Base-by-base conservation (phyloP, 1,140 invertebrate species). In the Bombus polaris region DNA sequence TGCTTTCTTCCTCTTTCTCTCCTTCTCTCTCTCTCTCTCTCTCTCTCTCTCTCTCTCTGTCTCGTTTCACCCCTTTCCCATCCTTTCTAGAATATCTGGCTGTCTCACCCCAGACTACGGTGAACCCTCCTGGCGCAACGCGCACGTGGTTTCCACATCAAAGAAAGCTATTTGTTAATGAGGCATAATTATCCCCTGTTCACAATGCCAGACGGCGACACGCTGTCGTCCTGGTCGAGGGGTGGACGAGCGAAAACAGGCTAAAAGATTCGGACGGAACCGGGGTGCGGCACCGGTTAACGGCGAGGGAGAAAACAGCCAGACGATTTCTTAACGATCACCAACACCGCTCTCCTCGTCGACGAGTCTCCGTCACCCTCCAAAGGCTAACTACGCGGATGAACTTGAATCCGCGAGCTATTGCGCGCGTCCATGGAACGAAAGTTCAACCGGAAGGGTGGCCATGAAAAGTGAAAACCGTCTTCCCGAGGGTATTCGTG, bases 101-200 rank as follows among this genome's bases (percentile, higher is more conserved):
- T 81, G 10, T 72, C 68, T 72, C 79, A 32, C 2, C 47, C 65
- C 15, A 66, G 13, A 8, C 35, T 9, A 39, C 53, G 47, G 35
- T 39, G 79, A 71, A 80, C 77, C 83, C 83, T 62, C 44, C 35
- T 59, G 25, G 44, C 39, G 66, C 35, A 62, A 77, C 86, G 82
- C 37, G 81, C 86, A 91, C 86, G 89, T 92, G 89, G 84, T 88
- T 88, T 81, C 72, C 85, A 91, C 88, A 91, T 93, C 91, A 93
- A 93, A 93, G 92, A 89, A 92, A 83, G 91, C 89, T 93, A 92
- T 93, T 93, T 92, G 92, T 92, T 93, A 93, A 93, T 92, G 92
- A 92, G 90, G 88, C 89, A 84, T 93, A 93, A 92, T 93, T 93
- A 93, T 92, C 89, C 74, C 57, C 53, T 70, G 87, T 76, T 83